Evolutionary conservation across 2,797 vertebrate species (phyloP), one percentile per base, ranked within the genome.

Genomic region (Sorex maritimensis): DNA sequence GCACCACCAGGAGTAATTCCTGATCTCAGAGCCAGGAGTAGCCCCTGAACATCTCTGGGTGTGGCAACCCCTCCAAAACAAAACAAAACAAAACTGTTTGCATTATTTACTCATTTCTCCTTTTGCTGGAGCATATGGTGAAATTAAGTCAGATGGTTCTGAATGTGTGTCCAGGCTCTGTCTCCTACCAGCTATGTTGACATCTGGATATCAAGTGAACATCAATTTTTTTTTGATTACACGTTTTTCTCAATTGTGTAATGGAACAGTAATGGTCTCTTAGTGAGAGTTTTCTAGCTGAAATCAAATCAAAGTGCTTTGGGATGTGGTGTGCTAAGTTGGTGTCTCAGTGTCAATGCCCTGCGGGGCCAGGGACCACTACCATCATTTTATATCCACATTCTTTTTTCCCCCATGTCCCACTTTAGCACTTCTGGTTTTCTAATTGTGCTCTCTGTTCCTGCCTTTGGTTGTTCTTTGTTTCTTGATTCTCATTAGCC

Each of bases 231-330:
- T n/a, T n/a, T n/a, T n/a, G n/a, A n/a, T n/a, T n/a, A n/a, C n/a
- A n/a, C 17, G 61, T n/a, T 85, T 85, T 90, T 85, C 30, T 91
- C 38, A 85, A 75, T 92, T 91, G 61, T 87, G 38, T 80, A 86
- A 75, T 90, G 91, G 44, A 34, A 8, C 34, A 52, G 2, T 81
- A 90, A 28, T 69, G 49, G 23, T 7, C 19, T 30, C 52, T 88
- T n/a, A 72, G 41, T n/a, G 77, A 41, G 34, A 6, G 14, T 55
- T 63, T 11, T 73, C 10, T 46, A 68, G 6, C 75, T 87, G 14
- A 81, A 38, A 41, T 85, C 19, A 81, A 38, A 41, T 85, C 55
- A 72, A 63, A 81, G 5, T 63, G 17, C 12, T 28, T 67, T 67
- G 68, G n/a, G 11, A 81, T 85, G 6, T 34, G 19, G 67, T 26